These are phyloP conservation scores for Neosalanx taihuensis DNA, from an alignment of 2,797 vertebrate genomes.

Conservation along the genomic window DNA sequence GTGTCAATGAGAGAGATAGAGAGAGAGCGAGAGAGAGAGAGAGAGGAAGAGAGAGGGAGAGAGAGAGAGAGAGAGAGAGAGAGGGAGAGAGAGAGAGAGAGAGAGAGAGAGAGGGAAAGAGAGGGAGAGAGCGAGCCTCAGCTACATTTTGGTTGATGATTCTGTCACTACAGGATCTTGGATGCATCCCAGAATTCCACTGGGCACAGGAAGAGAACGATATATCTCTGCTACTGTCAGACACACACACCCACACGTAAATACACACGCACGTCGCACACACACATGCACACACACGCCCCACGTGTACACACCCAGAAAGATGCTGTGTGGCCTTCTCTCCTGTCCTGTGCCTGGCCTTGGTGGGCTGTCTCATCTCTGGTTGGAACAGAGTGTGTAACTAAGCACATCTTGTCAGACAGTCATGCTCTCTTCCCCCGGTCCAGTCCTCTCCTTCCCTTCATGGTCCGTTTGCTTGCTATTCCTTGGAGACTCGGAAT, in stretches of 20 bases:
- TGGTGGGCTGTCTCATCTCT: conserved; percentile 61
- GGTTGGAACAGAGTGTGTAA: conserved; percentile 74
- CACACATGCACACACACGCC: conserved; percentile 17
- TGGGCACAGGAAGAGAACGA: conserved; percentile 54
- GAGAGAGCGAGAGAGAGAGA: too few species aligned
- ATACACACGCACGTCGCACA: conserved; percentile 16
- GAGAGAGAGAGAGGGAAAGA: conserved; percentile 4
- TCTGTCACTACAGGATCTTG: conserved; percentile 68
- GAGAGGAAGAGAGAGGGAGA: background rate
- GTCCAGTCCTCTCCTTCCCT: conserved; percentile 68
- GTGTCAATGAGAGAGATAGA: conserved; percentile 19
- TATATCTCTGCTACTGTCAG: conserved; percentile 58
- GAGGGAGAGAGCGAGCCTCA: conserved; percentile 7
- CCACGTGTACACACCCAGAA: conserved; percentile 17
- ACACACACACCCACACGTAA: conserved; percentile 12
- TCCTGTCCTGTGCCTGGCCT: conserved; percentile 55
- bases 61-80: background rate
- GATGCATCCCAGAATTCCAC: conserved; percentile 60
- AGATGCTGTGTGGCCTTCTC: conserved; percentile 29
- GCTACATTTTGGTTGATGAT: conserved; percentile 71
- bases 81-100: too few species aligned
- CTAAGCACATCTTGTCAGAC: conserved; percentile 81
- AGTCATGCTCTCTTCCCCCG: conserved; percentile 73
- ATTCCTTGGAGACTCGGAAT: conserved; percentile 64
- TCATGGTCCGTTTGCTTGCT: conserved; percentile 75